A percentile compares a stretch with the other conserved stretches of the same genome.
These are phyloP conservation scores for Cichladusa arquata DNA, from an alignment of 2,113 vertebrate genomes.

Conservation along the genomic window DNA sequence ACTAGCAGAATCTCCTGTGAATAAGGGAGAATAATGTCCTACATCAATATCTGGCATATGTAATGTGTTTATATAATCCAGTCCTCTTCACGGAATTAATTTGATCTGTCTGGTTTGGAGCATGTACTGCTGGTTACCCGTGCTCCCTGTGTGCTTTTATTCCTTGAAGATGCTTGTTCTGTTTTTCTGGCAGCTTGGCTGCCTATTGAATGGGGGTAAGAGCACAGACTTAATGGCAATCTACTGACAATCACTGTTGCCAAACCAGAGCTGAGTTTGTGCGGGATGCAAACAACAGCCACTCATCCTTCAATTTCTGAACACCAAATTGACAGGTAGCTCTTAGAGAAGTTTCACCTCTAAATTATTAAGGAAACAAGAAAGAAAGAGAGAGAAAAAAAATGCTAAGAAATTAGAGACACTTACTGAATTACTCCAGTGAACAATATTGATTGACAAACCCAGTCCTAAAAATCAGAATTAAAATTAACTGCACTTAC, in stretches of 20 bases:
- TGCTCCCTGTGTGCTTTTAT: not conserved
- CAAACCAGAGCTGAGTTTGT: not conserved
- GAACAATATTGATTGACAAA: slow-evolving; percentile 70
- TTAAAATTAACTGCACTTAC: slow-evolving; percentile 69
- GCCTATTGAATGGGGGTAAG: not conserved
- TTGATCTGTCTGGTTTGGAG: not conserved
- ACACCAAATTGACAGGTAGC: not conserved
- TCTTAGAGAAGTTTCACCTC: not conserved
- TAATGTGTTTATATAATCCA: slow-evolving; percentile 26
- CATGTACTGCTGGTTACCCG: not conserved
- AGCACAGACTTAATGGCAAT: not conserved
- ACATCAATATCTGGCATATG: not conserved
- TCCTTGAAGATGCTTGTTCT: not conserved
- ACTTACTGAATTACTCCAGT: slow-evolving; percentile 42
- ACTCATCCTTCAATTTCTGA: not conserved
- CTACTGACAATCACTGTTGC: not conserved
- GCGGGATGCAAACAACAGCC: not conserved
- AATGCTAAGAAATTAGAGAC: slow-evolving; percentile 40
- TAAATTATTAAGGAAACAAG: not conserved
- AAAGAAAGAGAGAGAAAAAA: not conserved
- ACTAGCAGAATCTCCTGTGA: slow-evolving; percentile 11
- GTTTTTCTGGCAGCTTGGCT: not conserved
- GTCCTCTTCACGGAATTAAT: not conserved
- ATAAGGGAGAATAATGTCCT: not conserved
- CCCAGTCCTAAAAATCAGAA: slow-evolving; percentile 60